Conservation (phyloP, 2,888 invertebrate species). For the Syrphus vitripennis region DNA sequence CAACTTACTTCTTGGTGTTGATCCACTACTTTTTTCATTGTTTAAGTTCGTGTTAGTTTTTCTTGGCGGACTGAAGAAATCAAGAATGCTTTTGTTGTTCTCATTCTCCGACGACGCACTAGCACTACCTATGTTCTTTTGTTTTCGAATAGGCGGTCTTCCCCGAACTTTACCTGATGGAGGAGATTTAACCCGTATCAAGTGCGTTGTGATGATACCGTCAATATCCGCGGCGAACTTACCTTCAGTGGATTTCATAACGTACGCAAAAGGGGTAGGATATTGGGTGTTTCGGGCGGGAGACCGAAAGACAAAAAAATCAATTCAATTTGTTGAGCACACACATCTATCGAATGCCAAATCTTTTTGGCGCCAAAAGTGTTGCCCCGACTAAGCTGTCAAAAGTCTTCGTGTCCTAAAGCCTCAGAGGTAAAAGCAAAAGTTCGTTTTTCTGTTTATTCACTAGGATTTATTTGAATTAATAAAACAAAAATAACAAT, state of each 20-base stretch:
- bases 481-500: background rate
- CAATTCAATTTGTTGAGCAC: slow-evolving; percentile 40
- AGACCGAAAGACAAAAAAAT: slow-evolving; percentile 32
- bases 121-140: slow-evolving; percentile 22
- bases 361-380: slow-evolving; percentile 65
- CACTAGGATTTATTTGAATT: background rate
- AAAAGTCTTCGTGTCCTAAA: slow-evolving; percentile 5
- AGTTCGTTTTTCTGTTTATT: background rate
- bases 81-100: slow-evolving; percentile 35
- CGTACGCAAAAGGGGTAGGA: background rate
- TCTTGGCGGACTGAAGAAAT: slow-evolving; percentile 47
- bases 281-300: background rate
- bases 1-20: slow-evolving; percentile 74
- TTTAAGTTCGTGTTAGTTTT: background rate
- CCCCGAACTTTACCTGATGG: slow-evolving; percentile 29
- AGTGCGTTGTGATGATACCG: background rate
- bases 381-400: slow-evolving; percentile 33
- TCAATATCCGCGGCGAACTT: slow-evolving; percentile 27
- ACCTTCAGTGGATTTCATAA: slow-evolving; percentile 60
- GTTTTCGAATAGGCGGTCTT: slow-evolving; percentile 29
- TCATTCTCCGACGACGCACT: slow-evolving; percentile 37
- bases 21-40: slow-evolving; percentile 46
- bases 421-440: background rate
- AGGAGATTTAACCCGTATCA: slow-evolving; percentile 21
- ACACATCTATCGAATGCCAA: slow-evolving; percentile 63